Percentiles rank a stretch among this genome's conserved stretches.
Evolutionary conservation across 2,113 vertebrate genomes (phyloP).

Genomic region (Anhinga rufa): DNA sequence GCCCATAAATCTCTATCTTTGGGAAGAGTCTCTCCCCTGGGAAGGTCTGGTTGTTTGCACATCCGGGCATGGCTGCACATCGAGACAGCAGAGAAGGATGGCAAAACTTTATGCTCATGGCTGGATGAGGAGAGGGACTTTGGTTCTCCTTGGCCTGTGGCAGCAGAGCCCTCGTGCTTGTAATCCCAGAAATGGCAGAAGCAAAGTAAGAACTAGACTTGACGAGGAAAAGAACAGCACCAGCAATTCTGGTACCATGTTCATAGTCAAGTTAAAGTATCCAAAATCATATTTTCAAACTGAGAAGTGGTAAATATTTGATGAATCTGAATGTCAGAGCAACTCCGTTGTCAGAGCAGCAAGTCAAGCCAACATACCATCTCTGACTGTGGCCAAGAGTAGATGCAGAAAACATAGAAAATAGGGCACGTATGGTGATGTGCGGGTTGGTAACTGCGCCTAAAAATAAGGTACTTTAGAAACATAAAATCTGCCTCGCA

Average conservation of each 20-base stretch:
- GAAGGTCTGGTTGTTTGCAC: neutral
- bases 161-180: neutral
- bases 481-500: conserved; percentile 17
- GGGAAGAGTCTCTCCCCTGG: neutral
- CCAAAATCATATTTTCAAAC: neutral
- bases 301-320: neutral
- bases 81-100: neutral
- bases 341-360: neutral
- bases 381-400: neutral
- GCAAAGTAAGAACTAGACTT: neutral
- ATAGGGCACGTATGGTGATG: conserved; percentile 30
- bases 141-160: neutral
- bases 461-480: conserved; percentile 55
- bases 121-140: neutral
- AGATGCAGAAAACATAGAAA: conserved; percentile 28
- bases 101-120: neutral
- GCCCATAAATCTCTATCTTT: neutral
- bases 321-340: neutral
- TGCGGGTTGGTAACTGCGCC: neutral
- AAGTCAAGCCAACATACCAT: neutral
- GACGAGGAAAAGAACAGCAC: neutral
- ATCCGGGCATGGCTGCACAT: neutral
- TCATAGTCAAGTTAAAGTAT: neutral
- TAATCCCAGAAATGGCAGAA: neutral
- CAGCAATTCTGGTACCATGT: neutral